These are phyloP conservation scores for Cryptoleucopteryx plumbea DNA, from an alignment of 2,113 vertebrate genomes.

Conservation along the genomic window DNA sequence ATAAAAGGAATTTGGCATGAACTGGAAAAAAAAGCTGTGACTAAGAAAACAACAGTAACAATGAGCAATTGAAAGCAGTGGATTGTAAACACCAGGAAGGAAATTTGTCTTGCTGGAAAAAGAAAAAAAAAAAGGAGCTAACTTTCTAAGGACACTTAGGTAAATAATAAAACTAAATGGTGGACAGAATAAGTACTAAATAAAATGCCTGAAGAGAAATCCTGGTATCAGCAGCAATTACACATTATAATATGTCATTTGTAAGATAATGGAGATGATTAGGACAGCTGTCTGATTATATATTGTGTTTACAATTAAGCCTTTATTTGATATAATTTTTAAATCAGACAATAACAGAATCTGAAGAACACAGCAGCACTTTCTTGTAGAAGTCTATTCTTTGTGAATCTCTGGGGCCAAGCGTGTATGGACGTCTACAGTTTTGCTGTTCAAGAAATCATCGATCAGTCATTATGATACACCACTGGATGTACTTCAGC, in stretches of 20 bases:
- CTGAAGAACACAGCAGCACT: not conserved
- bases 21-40: not conserved
- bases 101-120: not conserved
- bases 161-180: slow-evolving; percentile 1
- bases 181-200: not conserved
- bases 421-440: not conserved
- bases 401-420: not conserved
- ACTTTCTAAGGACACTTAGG: not conserved
- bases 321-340: not conserved
- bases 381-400: not conserved
- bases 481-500: not conserved
- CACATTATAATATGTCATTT: not conserved
- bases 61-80: not conserved
- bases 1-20: not conserved
- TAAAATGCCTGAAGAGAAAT: not conserved
- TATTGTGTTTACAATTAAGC: not conserved
- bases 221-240: not conserved
- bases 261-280: not conserved
- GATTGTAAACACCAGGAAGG: not conserved
- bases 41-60: not conserved
- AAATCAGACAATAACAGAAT: not conserved
- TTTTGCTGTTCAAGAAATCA: slow-evolving; percentile 14
- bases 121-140: not conserved
- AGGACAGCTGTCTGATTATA: not conserved
- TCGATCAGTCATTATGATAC: not conserved